A percentile compares a stretch with the other conserved stretches of the same genome.
Conservation (phyloP, 2,113 vertebrate species). For the Theristicus caerulescens region DNA sequence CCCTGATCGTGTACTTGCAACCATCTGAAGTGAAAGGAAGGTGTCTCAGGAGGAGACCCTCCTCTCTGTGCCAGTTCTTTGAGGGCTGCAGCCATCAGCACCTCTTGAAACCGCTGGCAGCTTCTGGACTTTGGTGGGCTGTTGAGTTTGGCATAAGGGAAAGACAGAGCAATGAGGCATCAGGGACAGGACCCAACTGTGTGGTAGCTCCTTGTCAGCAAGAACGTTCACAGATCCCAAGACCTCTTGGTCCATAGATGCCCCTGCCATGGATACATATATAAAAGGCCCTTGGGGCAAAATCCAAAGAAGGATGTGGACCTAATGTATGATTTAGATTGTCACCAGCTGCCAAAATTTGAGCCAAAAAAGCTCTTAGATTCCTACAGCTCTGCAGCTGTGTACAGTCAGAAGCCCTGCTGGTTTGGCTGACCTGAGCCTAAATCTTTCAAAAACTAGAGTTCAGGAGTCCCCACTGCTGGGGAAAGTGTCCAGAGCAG, state of each 20-base stretch:
- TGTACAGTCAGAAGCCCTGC: conserved; percentile 10
- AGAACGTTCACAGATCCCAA: neutral
- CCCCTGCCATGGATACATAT: neutral
- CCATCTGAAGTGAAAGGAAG: neutral
- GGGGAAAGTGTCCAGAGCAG: neutral
- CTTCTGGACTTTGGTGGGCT: neutral
- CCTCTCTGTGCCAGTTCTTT: neutral
- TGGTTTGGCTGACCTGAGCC: neutral
- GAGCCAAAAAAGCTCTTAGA: conserved; percentile 6
- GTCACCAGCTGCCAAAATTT: neutral
- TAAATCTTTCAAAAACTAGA: neutral
- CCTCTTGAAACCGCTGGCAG: neutral
- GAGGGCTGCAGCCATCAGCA: neutral
- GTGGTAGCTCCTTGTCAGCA: neutral
- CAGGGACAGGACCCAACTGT: neutral
- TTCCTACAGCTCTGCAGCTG: conserved; percentile 30
- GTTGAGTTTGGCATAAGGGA: neutral
- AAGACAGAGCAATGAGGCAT: neutral
- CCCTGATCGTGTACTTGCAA: neutral
- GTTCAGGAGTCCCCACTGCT: neutral
- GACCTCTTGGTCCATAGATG: neutral
- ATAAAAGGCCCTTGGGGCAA: neutral
- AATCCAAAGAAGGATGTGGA: neutral
- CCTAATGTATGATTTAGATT: conserved; percentile 6
- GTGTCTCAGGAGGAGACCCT: neutral